phyloP scores from a whole-genome alignment of 2,888 invertebrate genomes.

The Lepidochrysops patricia region DNA sequence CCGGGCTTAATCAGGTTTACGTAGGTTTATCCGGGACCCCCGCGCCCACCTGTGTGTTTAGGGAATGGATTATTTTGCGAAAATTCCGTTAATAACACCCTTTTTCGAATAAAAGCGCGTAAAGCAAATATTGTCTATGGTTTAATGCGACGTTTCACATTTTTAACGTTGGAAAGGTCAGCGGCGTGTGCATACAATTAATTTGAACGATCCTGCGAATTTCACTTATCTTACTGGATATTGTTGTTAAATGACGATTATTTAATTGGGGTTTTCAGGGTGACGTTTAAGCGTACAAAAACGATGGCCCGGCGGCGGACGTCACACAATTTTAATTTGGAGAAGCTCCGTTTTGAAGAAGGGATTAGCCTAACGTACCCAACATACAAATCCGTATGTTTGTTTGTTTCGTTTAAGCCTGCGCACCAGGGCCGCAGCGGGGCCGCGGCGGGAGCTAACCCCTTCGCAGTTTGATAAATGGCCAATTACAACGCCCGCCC shows the following conservation, averaged over 20 bases:
- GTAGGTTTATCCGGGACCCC: constrained; percentile 47
- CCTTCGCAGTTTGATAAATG: constrained; percentile 76
- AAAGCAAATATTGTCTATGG: constrained; percentile 23
- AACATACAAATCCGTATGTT: constrained; percentile 33
- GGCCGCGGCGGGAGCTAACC: constrained; percentile 65
- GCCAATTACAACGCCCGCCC: constrained; percentile 71
- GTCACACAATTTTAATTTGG: constrained; percentile 6
- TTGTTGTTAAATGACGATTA: background rate
- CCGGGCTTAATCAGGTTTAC: constrained; percentile 65
- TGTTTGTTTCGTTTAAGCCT: constrained; percentile 35
- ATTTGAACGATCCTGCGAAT: background rate
- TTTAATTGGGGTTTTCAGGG: background rate
- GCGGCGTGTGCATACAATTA: background rate
- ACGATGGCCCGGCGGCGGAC: background rate
- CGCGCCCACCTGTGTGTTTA: constrained; percentile 64
- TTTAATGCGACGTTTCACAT: constrained; percentile 13
- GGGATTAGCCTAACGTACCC: constrained; percentile 11
- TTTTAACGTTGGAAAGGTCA: constrained; percentile 4
- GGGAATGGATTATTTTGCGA: constrained; percentile 56
- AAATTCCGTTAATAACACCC: constrained; percentile 60
- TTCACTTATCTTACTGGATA: background rate
- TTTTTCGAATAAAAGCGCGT: constrained; percentile 31
- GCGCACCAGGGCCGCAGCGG: constrained; percentile 53
- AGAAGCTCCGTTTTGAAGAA: constrained; percentile 7
- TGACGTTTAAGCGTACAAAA: background rate